Evolutionary conservation across 2,113 vertebrate genomes (phyloP).

Genomic region (Daphoenositta chrysoptera): DNA sequence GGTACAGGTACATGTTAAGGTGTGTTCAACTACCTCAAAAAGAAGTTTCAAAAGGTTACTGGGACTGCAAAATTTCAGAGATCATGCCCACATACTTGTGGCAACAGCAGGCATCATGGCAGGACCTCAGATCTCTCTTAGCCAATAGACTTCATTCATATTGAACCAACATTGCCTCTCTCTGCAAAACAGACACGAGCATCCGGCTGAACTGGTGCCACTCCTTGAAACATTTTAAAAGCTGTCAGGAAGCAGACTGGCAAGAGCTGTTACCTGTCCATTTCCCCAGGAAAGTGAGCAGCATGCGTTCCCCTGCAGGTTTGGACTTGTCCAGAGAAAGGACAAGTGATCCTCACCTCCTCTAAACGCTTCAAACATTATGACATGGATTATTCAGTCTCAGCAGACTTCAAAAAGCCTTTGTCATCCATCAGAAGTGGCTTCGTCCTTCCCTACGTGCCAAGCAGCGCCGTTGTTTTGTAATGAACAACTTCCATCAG

Average conservation of each 20-base stretch:
- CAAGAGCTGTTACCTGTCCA: not conserved
- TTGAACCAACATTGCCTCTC: not conserved
- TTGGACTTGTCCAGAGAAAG: not conserved
- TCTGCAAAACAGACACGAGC: not conserved
- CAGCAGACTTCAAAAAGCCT: constrained; percentile 11
- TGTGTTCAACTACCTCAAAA: not conserved
- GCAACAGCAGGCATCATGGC: not conserved
- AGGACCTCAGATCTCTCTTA: not conserved
- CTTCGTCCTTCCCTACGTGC: not conserved
- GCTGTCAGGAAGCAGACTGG: not conserved
- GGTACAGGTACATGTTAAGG: not conserved
- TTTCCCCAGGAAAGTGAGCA: not conserved
- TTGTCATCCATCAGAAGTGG: not conserved
- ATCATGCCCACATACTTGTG: not conserved
- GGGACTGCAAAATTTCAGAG: not conserved
- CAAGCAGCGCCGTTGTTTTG: constrained; percentile 17
- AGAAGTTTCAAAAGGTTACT: not conserved
- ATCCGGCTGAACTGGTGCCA: not conserved
- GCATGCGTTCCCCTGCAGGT: not conserved
- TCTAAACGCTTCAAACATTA: not conserved
- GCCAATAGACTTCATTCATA: not conserved
- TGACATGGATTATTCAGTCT: not conserved
- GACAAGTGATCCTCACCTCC: not conserved
- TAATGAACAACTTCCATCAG: constrained; percentile 54
- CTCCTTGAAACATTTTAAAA: not conserved